Evolutionary conservation across 2,797 vertebrate species (phyloP).

Genomic region (Lagodon rhomboides): DNA sequence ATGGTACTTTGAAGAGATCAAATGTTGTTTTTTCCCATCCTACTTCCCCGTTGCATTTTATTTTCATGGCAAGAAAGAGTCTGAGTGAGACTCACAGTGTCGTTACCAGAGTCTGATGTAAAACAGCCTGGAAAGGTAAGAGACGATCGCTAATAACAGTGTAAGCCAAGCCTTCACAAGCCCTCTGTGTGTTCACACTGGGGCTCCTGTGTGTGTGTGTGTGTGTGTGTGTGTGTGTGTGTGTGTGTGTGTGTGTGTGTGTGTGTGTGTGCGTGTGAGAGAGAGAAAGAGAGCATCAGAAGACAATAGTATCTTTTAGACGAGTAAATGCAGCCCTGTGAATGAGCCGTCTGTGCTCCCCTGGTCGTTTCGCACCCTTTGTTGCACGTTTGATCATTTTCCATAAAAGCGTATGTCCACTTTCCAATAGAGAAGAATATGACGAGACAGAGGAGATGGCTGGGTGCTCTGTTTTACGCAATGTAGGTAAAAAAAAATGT

Average conservation of each 20-base stretch:
- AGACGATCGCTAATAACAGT: constrained; percentile 35
- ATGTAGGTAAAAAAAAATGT: no score
- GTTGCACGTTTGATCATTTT: no score
- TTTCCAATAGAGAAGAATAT: no score
- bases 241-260: neutral
- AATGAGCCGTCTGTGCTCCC: constrained; percentile 22
- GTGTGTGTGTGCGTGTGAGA: no score
- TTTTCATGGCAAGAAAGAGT: neutral
- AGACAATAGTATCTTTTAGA: constrained; percentile 44
- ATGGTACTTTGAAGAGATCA: neutral
- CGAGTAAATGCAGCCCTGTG: constrained; percentile 30
- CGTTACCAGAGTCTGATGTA: constrained; percentile 27
- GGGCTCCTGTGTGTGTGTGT: constrained; percentile 17
- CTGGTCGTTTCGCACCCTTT: no score
- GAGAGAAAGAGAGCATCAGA: neutral
- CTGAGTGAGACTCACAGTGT: neutral
- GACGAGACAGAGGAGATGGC: no score
- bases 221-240: constrained; percentile 5
- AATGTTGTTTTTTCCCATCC: neutral
- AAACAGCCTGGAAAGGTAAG: constrained; percentile 17
- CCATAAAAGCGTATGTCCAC: no score
- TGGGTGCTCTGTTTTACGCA: no score
- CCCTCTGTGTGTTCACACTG: constrained; percentile 1
- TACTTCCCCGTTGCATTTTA: neutral
- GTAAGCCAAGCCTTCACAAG: constrained; percentile 4